Evolutionary conservation across 2,797 vertebrate species (phyloP).

Genomic region (Anabas testudineus): DNA sequence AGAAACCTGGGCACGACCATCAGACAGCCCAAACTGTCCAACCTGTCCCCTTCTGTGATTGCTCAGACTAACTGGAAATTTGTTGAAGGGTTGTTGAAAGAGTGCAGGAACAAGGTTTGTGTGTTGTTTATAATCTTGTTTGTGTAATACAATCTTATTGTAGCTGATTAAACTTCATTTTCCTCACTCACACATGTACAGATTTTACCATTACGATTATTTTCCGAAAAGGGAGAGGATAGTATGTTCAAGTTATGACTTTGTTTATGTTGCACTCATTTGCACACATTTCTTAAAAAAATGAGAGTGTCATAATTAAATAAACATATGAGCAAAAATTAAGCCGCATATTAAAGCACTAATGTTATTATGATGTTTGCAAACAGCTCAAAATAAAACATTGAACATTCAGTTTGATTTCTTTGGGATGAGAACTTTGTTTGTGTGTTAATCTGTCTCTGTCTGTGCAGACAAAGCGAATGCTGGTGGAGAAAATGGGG

Average conservation of each 20-base stretch:
- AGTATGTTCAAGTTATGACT: too few relatives aligned
- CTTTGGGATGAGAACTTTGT: neutral
- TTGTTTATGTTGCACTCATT: too few relatives aligned
- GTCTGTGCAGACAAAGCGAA: constrained; percentile 92
- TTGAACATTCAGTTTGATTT: neutral
- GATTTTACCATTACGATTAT: neutral
- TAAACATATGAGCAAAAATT: too few relatives aligned
- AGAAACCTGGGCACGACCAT: constrained; percentile 96
- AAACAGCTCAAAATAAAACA: neutral
- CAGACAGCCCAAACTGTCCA: constrained; percentile 97
- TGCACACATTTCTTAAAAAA: too few relatives aligned
- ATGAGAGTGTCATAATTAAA: too few relatives aligned
- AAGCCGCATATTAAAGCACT: too few relatives aligned
- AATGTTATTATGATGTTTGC: neutral
- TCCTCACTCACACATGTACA: neutral
- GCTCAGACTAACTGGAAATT: constrained; percentile 99
- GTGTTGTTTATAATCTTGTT: neutral
- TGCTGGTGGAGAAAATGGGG: constrained; percentile 99
- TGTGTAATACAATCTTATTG: neutral
- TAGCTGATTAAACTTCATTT: neutral
- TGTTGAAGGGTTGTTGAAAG: constrained; percentile 96
- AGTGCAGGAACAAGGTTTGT: constrained; percentile 96
- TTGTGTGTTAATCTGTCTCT: constrained; percentile 4
- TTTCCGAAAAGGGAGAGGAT: neutral
- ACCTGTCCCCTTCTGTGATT: constrained; percentile 97